Evolutionary conservation across 2,888 invertebrate genomes (phyloP), one percentile per base, ranked within the genome.

Genomic region (Ashinkailepas kermadecensis): DNA sequence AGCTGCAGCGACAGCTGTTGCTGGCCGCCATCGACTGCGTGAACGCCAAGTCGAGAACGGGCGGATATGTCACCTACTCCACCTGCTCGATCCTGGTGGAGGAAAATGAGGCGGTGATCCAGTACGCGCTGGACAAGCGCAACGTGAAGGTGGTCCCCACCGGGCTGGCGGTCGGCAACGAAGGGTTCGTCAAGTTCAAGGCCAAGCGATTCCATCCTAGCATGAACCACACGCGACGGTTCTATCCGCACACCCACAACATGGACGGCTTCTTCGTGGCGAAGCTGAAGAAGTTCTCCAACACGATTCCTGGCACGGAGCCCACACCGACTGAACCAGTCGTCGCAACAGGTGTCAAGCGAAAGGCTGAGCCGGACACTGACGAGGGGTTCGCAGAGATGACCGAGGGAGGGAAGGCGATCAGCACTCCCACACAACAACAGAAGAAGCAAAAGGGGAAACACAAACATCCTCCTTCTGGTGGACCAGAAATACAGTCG

Each of bases 231-330:
- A 94, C 96, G 0, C 91, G 92, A 87, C 90, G 99, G 81, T 97
- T 95, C 89, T 99, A 99, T 89, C 99, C 99, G 0, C 99, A 99
- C 87, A 93, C 94, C 7, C 97, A 99, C 87, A 99, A 99, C 87
- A 95, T 99, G 94, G 99, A 99, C 88, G 99, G 99, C 8, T 99
- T 99, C 88, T 99, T 93, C 89, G 97, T 99, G 2, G 98, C 98
- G 0, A 99, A 99, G 89, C 88, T 99, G 21, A 96, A 97, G 89
- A 99, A 99, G 87, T 94, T 97, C 87, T 95, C 95, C 0, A 95
- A 97, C 89, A 90, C 91, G 70, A 89, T 91, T 89, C 89, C 89
- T 54, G 74, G 74, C 8, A 74, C 74, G 21, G 74, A 74, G 74
- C 74, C 74, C 21, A 54, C 15, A n/a, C n/a, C 58, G 21, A 59